Conservation (phyloP, 2,797 vertebrate species). For the Esox lucius region DNA sequence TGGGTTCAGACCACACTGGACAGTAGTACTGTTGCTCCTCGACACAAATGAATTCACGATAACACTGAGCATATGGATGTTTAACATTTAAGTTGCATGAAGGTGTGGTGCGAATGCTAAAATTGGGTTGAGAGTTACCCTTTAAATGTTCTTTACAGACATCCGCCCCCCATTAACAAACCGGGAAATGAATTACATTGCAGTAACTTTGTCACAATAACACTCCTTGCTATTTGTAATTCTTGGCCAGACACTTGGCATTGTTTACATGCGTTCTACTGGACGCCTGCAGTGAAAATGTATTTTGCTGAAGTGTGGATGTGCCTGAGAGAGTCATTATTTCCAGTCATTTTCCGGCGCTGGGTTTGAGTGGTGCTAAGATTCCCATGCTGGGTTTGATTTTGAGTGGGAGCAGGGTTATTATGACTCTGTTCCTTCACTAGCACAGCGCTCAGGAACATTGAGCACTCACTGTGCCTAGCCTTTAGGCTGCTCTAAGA, state of each 20-base stretch:
- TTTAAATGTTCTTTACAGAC: too few relatives aligned
- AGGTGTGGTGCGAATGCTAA: too few relatives aligned
- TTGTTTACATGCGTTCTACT: not conserved
- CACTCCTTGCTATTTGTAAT: not conserved
- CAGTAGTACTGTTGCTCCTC: too few relatives aligned
- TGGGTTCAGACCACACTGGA: too few relatives aligned
- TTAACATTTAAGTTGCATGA: too few relatives aligned
- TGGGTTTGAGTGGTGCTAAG: slow-evolving; percentile 3
- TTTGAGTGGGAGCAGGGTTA: not conserved
- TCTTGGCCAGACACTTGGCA: not conserved
- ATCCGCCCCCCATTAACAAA: too few relatives aligned
- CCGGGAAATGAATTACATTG: not conserved
- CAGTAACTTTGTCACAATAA: not conserved
- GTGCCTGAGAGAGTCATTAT: not conserved
- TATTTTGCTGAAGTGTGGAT: not conserved
- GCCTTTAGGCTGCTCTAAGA: not conserved
- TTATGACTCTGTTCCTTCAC: not conserved
- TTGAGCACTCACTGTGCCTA: not conserved
- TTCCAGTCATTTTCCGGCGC: not conserved
- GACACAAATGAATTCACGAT: too few relatives aligned
- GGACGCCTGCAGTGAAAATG: not conserved
- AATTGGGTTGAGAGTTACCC: too few relatives aligned
- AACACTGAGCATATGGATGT: too few relatives aligned
- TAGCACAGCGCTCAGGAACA: not conserved
- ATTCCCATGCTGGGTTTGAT: slow-evolving; percentile 12